Conservation (phyloP, 2,888 invertebrate genomes). For the Anorthoa munda region DNA sequence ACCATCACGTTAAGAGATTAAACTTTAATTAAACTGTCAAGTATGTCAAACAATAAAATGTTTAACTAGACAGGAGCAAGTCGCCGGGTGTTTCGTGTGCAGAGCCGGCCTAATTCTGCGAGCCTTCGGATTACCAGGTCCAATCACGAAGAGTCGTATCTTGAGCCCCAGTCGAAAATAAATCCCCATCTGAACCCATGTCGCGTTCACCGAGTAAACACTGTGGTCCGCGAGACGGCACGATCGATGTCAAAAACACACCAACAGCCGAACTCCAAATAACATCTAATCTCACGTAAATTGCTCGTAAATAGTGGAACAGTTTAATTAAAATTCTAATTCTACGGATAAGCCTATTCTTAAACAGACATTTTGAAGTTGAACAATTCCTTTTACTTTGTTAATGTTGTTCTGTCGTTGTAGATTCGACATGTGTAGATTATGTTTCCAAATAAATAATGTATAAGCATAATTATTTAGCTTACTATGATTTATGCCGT, state of each 20-base stretch:
- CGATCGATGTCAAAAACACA: constrained; percentile 81
- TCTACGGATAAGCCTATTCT: constrained; percentile 67
- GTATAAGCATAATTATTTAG: too few species aligned
- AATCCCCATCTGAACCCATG: constrained; percentile 81
- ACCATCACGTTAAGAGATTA: constrained; percentile 63
- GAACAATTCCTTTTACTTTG: constrained; percentile 26
- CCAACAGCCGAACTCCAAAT: constrained; percentile 73
- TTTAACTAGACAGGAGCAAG: constrained; percentile 59
- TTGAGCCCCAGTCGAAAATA: constrained; percentile 81
- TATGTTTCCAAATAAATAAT: neutral
- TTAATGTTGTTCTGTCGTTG: neutral
- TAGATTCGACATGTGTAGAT: neutral
- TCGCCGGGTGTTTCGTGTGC: constrained; percentile 52
- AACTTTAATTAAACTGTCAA: constrained; percentile 70
- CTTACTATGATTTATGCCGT: too few species aligned
- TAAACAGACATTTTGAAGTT: constrained; percentile 64
- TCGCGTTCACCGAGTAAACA: constrained; percentile 82
- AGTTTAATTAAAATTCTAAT: constrained; percentile 77
- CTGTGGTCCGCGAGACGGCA: constrained; percentile 76
- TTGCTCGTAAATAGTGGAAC: constrained; percentile 74
- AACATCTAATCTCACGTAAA: constrained; percentile 78
- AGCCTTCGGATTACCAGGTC: constrained; percentile 76
- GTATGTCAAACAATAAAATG: constrained; percentile 66
- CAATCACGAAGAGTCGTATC: constrained; percentile 80
- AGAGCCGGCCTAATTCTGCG: constrained; percentile 62